Conservation (phyloP, 1,140 invertebrate genomes). For the Ruditapes philippinarum region DNA sequence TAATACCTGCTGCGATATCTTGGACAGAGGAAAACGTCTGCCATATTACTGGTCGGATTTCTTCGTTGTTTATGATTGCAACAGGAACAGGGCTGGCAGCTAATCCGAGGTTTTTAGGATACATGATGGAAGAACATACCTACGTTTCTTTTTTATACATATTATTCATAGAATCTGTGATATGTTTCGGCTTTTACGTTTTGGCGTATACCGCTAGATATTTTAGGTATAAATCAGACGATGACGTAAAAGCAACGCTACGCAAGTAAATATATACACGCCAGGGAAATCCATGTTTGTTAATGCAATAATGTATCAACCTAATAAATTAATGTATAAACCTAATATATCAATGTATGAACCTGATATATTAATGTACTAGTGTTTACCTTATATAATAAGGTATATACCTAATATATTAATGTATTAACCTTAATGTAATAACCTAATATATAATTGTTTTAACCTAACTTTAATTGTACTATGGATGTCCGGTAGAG, state of each 20-base stretch:
- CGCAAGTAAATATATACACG: no score
- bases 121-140: slow-evolving; percentile 73
- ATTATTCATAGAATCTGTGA: slow-evolving; percentile 36
- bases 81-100: slow-evolving; percentile 68
- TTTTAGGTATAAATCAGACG: not conserved
- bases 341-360: no score
- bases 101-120: slow-evolving; percentile 75
- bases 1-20: slow-evolving; percentile 74
- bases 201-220: not conserved
- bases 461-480: no score
- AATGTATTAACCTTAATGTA: no score
- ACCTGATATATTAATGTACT: no score
- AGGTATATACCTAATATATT: no score
- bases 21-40: slow-evolving; percentile 76
- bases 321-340: no score
- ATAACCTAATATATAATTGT: no score
- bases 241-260: not conserved
- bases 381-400: no score
- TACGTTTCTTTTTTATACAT: slow-evolving; percentile 24
- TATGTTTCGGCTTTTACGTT: slow-evolving; percentile 4
- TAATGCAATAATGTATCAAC: no score
- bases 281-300: no score
- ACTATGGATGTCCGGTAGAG: no score
- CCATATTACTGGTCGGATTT: slow-evolving; percentile 71
- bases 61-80: slow-evolving; percentile 72